Evolutionary conservation across 37 sponge, comb jelly and placozoan genomes (phyloP), one percentile per base, ranked within the genome.

Genomic region (Cladorhizidae sp.): DNA sequence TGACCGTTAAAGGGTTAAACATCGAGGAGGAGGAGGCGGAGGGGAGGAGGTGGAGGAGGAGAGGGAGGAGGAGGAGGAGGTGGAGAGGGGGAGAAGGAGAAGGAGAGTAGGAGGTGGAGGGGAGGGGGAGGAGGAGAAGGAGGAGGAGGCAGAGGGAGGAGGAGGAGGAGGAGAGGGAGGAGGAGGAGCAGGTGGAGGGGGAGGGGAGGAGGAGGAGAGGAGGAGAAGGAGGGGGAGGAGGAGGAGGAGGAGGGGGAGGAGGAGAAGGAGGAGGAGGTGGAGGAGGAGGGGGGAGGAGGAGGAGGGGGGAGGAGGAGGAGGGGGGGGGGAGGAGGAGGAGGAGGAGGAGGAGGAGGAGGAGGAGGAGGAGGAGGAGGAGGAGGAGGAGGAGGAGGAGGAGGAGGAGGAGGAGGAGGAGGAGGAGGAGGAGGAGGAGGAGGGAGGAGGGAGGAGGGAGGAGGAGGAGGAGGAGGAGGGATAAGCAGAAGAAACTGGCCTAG

Each of bases 401-500:
- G 18, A 55, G 57, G 18, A 18, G 18, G 57, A 15, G 18, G 18
- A 18, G 57, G 18, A 18, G 18, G 18, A 15, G 57, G 18, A 55
- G 18, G 57, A 55, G 18, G 18, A 18, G 57, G 18, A 18, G 18
- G 18, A 55, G 57, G 18, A 18, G 57, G 57, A 15, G 18, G 57
- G 57, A 55, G 18, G 57, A 55, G 18, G 18, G 18, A 18, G 57
- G 57, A 55, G 57, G 18, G 18, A 18, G 57, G 18, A 55, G 57
- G 57, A 55, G 57, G 18, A 55, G 57, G 57, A 55, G 57, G 57
- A 55, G 57, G 57, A 55, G 57, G 57, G 57, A 55, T 18, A 18
- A 55, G 18, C 15, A 18, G 18, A 18, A 18, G 57, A 55, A 55
- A 55, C 15, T 21, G 57, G 18, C n/a, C n/a, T n/a, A n/a, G n/a